Evolutionary conservation across 2,888 invertebrate genomes (phyloP).

Genomic region (Resseliella maxima): DNA sequence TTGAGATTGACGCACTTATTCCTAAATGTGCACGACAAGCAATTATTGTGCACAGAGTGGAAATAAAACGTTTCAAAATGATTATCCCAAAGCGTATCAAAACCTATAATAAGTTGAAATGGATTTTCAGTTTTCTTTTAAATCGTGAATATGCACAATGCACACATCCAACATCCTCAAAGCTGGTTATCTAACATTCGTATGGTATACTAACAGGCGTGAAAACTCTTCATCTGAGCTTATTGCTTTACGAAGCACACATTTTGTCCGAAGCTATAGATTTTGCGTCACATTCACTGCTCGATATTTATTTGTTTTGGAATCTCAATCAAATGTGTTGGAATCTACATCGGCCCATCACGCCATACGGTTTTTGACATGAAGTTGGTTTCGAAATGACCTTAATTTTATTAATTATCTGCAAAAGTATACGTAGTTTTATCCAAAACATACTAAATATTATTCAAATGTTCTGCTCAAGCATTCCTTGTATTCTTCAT

Average conservation of each 20-base stretch:
- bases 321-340: constrained; percentile 24
- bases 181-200: not conserved
- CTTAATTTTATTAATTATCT: too few relatives aligned
- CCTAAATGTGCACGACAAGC: constrained; percentile 1
- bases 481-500: not conserved
- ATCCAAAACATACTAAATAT: not conserved
- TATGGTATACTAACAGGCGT: not conserved
- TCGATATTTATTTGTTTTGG: constrained; percentile 22
- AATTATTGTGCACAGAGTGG: constrained; percentile 25
- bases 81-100: constrained; percentile 6
- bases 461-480: not conserved
- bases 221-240: not conserved
- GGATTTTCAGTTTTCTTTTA: not conserved
- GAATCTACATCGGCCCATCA: too few relatives aligned
- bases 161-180: not conserved
- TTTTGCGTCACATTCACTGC: not conserved
- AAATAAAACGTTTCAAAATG: constrained; percentile 13
- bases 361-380: too few relatives aligned
- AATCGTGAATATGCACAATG: not conserved
- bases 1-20: constrained; percentile 34
- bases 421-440: not conserved
- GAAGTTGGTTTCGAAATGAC: too few relatives aligned
- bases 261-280: not conserved
- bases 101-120: not conserved
- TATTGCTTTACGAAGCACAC: constrained; percentile 1